Percentiles rank a stretch among this genome's conserved stretches.
phyloP scores from a whole-genome alignment of 2,113 vertebrate genomes.

The Nannobrachium achirus region DNA sequence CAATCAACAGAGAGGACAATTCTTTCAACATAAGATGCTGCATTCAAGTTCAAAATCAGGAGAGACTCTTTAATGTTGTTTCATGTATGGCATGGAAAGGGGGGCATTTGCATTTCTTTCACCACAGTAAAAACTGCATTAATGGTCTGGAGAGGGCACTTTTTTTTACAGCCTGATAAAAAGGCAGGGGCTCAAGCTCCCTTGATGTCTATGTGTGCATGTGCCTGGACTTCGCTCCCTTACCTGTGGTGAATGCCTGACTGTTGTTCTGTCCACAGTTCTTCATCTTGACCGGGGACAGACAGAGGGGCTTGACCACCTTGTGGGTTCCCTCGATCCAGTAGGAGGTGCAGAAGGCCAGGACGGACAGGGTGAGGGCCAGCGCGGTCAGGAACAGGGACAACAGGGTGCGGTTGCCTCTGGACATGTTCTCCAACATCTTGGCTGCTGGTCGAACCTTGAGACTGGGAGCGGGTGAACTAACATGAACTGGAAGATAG shows the following conservation, averaged over 20 bases:
- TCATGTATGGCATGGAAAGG: no score
- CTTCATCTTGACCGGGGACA: conserved; percentile 80
- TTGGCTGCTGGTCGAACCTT: conserved; percentile 30
- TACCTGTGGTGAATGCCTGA: conserved; percentile 81
- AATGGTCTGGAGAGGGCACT: no score
- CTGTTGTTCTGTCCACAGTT: conserved; percentile 76
- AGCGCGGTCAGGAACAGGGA: conserved; percentile 85
- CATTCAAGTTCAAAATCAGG: no score
- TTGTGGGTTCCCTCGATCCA: conserved; percentile 83
- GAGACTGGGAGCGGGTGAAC: background rate
- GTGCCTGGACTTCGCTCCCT: conserved; percentile 70
- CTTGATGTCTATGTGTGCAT: no score
- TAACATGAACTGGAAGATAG: no score
- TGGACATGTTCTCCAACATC: conserved; percentile 81
- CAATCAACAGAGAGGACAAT: no score
- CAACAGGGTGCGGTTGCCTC: conserved; percentile 78
- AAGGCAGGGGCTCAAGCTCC: no score
- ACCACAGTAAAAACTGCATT: no score
- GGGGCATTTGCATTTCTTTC: no score
- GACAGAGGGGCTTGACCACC: conserved; percentile 82
- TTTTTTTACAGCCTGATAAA: no score
- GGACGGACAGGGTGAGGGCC: conserved; percentile 83
- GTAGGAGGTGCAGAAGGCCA: conserved; percentile 82
- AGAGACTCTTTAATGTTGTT: no score
- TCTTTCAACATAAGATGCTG: no score